Conservation (phyloP, 2,113 vertebrate genomes). For the Strix uralensis region DNA sequence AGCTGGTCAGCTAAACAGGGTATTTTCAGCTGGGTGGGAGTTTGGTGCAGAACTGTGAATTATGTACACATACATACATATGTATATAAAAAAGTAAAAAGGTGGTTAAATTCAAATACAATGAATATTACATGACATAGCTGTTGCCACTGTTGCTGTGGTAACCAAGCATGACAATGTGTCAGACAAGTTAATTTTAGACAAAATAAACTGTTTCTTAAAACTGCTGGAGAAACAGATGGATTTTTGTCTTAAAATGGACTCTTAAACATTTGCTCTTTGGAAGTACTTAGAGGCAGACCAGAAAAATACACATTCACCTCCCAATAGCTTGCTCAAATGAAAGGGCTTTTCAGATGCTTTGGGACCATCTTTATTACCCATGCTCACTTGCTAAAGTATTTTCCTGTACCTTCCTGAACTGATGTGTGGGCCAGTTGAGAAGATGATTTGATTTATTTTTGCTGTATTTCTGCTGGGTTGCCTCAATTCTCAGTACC, state of each 20-base stretch:
- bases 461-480: neutral
- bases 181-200: conserved; percentile 68
- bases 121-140: neutral
- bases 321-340: neutral
- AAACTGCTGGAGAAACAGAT: conserved; percentile 45
- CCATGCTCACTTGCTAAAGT: neutral
- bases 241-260: conserved; percentile 53
- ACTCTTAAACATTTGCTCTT: neutral
- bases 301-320: neutral
- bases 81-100: neutral
- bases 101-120: neutral
- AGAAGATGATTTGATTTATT: neutral
- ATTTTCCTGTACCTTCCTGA: neutral
- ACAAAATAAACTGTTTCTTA: conserved; percentile 45
- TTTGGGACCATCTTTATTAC: neutral
- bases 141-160: conserved; percentile 31
- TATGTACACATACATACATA: neutral
- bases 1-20: neutral
- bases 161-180: conserved; percentile 61
- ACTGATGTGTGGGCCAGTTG: neutral
- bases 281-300: neutral
- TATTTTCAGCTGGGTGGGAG: neutral
- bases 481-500: neutral
- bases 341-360: neutral
- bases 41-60: neutral